Percentiles rank a stretch among this genome's conserved stretches.
phyloP scores from a whole-genome alignment of 2,888 invertebrate species.

The Cephus pulcher region DNA sequence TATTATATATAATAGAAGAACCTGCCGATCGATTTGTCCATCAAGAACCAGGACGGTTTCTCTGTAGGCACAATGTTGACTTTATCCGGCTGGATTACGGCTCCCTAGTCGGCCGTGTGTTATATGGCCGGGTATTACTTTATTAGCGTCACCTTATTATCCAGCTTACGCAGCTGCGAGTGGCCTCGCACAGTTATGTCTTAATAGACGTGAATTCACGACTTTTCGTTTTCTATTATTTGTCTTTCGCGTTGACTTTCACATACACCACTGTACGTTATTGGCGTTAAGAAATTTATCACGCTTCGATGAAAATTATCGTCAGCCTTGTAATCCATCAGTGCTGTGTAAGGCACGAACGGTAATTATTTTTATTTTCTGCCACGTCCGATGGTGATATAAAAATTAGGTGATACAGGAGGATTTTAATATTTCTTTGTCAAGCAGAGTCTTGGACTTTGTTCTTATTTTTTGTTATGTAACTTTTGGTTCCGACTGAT shows the following conservation, averaged over 20 bases:
- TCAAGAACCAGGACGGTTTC: not conserved
- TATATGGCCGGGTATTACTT: slow-evolving; percentile 5
- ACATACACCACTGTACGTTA: no score
- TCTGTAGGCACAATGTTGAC: not conserved
- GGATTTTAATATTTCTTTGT: no score
- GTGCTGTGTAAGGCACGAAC: no score
- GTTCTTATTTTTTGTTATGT: not conserved
- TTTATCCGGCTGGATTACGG: slow-evolving; percentile 1
- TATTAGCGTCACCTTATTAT: slow-evolving; percentile 1
- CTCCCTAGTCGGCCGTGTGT: not conserved
- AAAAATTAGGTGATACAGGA: no score
- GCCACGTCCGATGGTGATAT: no score
- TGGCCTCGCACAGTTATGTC: not conserved
- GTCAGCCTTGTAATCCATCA: no score
- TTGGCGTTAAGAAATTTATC: no score
- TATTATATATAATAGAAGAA: not conserved
- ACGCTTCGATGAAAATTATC: no score
- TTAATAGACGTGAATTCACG: not conserved
- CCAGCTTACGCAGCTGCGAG: slow-evolving; percentile 3
- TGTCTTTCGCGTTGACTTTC: no score
- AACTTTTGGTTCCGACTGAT: no score
- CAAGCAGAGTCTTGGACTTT: not conserved
- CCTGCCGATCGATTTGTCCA: slow-evolving; percentile 2
- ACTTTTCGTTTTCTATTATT: not conserved
- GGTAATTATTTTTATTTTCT: no score